These are phyloP conservation scores for Cisticola juncidis DNA, from an alignment of 2,113 vertebrate species.

Conservation along the genomic window DNA sequence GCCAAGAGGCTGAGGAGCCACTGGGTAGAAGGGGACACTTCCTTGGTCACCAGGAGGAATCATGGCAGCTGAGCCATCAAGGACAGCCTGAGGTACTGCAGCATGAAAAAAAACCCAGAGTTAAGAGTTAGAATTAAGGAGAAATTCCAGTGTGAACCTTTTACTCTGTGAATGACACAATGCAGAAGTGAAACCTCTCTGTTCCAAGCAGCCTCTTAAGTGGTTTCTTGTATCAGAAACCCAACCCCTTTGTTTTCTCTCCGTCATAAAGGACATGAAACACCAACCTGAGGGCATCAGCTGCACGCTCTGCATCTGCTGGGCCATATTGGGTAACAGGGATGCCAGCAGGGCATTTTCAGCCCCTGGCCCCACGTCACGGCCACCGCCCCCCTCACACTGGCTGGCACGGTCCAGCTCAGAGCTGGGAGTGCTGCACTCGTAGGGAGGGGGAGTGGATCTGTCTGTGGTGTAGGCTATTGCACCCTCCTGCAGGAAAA, in stretches of 20 bases:
- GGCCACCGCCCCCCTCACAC: constrained; percentile 66
- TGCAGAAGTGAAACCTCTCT: not conserved
- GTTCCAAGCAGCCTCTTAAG: not conserved
- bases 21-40: constrained; percentile 77
- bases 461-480: constrained; percentile 74
- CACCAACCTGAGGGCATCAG: constrained; percentile 90
- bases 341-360: constrained; percentile 83
- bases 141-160: not conserved
- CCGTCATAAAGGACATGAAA: not conserved
- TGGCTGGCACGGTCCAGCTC: constrained; percentile 80
- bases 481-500: constrained; percentile 79
- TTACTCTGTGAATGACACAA: not conserved
- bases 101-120: not conserved
- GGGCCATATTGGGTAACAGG: constrained; percentile 72
- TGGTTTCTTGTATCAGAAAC: not conserved
- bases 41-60: constrained; percentile 58
- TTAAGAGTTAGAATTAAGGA: not conserved
- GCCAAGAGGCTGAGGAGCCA: constrained; percentile 56
- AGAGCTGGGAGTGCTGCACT: constrained; percentile 84
- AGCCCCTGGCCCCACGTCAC: constrained; percentile 61
- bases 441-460: constrained; percentile 78
- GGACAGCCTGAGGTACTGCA: constrained; percentile 79
- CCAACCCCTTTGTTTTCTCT: not conserved
- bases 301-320: constrained; percentile 73
- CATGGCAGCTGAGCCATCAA: constrained; percentile 71